phyloP scores from a whole-genome alignment of 2,113 vertebrate species.

The Galemys pyrenaicus region DNA sequence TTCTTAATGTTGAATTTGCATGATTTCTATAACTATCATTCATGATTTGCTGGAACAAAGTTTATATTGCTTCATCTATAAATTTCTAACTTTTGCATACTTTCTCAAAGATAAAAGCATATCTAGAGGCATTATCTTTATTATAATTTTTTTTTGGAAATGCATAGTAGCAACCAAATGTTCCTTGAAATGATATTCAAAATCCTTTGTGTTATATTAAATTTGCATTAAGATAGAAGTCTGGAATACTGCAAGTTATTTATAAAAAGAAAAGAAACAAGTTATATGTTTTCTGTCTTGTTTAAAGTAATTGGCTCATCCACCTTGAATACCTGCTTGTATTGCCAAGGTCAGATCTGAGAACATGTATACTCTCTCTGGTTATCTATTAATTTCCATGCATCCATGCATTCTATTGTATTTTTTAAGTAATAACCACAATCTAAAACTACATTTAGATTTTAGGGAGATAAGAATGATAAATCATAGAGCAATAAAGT shows the following conservation, averaged over 20 bases:
- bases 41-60: background rate
- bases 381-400: slow-evolving; percentile 2
- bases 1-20: background rate
- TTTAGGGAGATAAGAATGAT: slow-evolving; percentile 23
- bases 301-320: slow-evolving; percentile 5
- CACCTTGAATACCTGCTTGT: background rate
- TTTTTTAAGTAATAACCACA: slow-evolving; percentile 24
- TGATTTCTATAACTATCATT: background rate
- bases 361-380: background rate
- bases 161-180: background rate
- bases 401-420: background rate
- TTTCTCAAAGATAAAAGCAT: background rate
- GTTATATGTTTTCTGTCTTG: background rate
- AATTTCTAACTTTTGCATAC: background rate
- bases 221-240: background rate
- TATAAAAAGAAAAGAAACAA: background rate
- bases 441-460: background rate
- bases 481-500: background rate
- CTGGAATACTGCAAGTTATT: slow-evolving; percentile 14
- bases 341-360: background rate
- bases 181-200: slow-evolving; percentile 11
- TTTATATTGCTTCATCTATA: background rate
- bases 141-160: background rate
- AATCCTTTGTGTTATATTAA: slow-evolving; percentile 28
- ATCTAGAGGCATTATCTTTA: slow-evolving; percentile 6